Evolutionary conservation across 2,888 invertebrate species (phyloP).

Genomic region (Bimastos eiseni): DNA sequence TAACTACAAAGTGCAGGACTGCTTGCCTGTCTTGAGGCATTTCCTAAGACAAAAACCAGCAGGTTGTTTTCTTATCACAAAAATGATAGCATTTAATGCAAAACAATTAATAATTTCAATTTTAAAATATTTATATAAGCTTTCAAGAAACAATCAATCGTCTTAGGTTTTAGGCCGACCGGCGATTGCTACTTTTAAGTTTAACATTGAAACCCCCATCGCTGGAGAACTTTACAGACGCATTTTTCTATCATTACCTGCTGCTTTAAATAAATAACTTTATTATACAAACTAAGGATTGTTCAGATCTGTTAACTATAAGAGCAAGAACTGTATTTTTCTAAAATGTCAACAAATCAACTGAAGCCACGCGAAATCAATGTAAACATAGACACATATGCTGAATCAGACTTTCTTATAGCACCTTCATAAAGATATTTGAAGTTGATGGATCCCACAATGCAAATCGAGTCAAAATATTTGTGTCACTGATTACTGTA

Average conservation of each 20-base stretch:
- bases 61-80: not conserved
- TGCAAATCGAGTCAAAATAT: no score
- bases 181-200: not conserved
- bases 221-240: not conserved
- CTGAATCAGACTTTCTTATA: not conserved
- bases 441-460: not conserved
- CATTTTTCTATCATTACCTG: not conserved
- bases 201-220: not conserved
- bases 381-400: not conserved
- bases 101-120: not conserved
- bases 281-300: not conserved
- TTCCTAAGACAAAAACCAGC: not conserved
- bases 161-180: not conserved
- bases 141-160: not conserved
- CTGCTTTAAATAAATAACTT: not conserved
- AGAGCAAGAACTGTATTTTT: not conserved
- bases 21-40: constrained; percentile 55
- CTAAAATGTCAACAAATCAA: constrained; percentile 1
- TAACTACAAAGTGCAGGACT: constrained; percentile 54
- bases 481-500: no score
- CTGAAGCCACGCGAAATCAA: not conserved
- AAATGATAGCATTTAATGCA: not conserved
- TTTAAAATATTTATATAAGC: not conserved
- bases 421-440: no score
- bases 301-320: not conserved